Percentiles rank a stretch among this genome's conserved stretches.
Evolutionary conservation across 2,113 vertebrate genomes (phyloP).

Genomic region (Corvus hawaiiensis): DNA sequence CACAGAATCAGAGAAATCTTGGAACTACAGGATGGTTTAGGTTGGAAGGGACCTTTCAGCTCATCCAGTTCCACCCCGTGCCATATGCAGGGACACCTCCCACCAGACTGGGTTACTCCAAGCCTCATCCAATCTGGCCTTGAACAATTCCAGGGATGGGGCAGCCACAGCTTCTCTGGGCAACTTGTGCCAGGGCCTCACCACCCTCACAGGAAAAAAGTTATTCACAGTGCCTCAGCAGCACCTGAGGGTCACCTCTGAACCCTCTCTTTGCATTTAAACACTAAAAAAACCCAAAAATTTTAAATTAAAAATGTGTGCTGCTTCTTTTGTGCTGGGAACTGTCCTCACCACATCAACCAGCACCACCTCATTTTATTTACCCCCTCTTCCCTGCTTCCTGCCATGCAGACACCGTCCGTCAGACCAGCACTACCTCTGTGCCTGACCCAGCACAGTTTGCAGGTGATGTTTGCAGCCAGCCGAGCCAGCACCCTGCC

Average conservation of each 20-base stretch:
- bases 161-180: background rate
- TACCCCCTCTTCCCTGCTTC: background rate
- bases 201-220: background rate
- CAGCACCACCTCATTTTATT: background rate
- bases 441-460: background rate
- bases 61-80: background rate
- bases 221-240: background rate
- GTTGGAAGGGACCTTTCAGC: background rate
- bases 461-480: background rate
- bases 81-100: background rate
- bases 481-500: fast-evolving
- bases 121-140: background rate
- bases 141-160: background rate
- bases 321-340: background rate
- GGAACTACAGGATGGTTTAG: background rate
- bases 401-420: background rate
- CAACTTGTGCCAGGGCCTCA: background rate
- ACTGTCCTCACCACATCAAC: background rate
- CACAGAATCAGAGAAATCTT: background rate
- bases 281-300: background rate
- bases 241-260: background rate
- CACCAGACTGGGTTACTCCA: background rate
- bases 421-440: fast-evolving
- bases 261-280: background rate
- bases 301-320: background rate